These are phyloP conservation scores for honey bee (Apis mellifera) DNA, from an alignment of 1,140 invertebrate genomes.

Conservation along the genomic window Amel_HAv3.1 CM009936.2:17499501-17500000, in stretches of 20 bases:
- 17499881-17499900: too few species aligned
- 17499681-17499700: constrained; percentile 70
- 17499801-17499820: too few species aligned
- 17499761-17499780: not conserved
- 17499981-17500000: too few species aligned
- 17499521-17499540: constrained; percentile 78
- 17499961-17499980: too few species aligned
- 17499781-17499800: too few species aligned
- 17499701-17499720: constrained; percentile 47
- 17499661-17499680: constrained; percentile 80
- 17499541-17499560: constrained; percentile 76
- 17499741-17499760: too few species aligned
- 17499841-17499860: too few species aligned
- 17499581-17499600: constrained; percentile 62
- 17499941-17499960: too few species aligned
- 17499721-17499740: constrained; percentile 22
- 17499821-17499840: too few species aligned
- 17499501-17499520: constrained; percentile 68
- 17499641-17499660: constrained; percentile 80
- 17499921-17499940: too few species aligned
- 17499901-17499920: too few species aligned
- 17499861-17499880: too few species aligned
- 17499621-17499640: constrained; percentile 81
- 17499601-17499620: constrained; percentile 56
- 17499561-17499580: constrained; percentile 79